phyloP scores from a whole-genome alignment of 1,140 invertebrate species.

The Thereuonema tuberculata region DNA sequence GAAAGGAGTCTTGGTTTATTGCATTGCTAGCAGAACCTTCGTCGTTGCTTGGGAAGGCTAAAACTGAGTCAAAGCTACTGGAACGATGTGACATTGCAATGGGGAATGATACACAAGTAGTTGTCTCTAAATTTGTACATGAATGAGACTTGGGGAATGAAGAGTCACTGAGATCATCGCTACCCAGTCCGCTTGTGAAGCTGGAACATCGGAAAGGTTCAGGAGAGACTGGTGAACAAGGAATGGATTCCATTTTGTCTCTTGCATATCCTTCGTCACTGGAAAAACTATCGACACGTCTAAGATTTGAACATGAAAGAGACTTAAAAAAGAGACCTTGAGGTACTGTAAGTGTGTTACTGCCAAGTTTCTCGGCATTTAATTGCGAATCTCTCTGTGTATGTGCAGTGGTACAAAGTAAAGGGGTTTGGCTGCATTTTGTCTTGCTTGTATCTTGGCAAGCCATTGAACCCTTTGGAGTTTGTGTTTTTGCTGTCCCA shows the following conservation, averaged over 20 bases:
- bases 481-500: too few relatives aligned
- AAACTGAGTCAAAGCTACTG: background rate
- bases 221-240: background rate
- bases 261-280: slow-evolving; percentile 1
- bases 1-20: too few relatives aligned
- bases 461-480: too few relatives aligned
- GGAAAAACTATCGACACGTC: background rate
- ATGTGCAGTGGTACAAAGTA: too few relatives aligned
- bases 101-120: background rate
- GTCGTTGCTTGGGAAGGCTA: background rate
- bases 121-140: background rate
- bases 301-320: background rate
- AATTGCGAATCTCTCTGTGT: too few relatives aligned
- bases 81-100: background rate
- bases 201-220: background rate
- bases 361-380: background rate
- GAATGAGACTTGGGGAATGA: background rate
- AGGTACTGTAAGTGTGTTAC: background rate
- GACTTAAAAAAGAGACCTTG: background rate
- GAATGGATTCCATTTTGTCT: background rate
- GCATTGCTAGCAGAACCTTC: background rate
- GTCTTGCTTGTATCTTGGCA: too few relatives aligned
- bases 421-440: too few relatives aligned
- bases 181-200: background rate
- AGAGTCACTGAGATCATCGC: background rate